Base-by-base conservation (phyloP, 2,113 vertebrate species). In the Rhinopomastus cyanomelas region DNA sequence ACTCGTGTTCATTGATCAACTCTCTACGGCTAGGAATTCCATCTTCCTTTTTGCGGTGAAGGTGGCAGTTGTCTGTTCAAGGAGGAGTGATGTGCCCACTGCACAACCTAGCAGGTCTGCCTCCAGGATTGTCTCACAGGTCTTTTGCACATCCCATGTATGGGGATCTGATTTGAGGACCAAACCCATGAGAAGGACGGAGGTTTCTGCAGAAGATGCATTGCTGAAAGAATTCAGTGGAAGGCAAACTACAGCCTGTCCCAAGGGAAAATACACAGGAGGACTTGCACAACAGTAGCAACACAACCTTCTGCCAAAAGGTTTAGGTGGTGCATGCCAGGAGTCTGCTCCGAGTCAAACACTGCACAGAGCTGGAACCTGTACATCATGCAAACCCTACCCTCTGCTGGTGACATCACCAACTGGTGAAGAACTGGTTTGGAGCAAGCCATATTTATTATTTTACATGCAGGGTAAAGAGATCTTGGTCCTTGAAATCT, bases 81-180 rank as follows among this genome's bases (percentile, higher is more conserved):
- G 37, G 29, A 34, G 6, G 20, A 69, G 20, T 37, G 23, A 55
- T 21, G 20, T 9, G 69, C 46, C 67, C 32, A 8, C 30, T 60
- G 52, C 62, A 39, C 48, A 46, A 8, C 16, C 16, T 32, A 8
- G 5, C 11, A 25, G 20, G 0, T 0, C 6, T n/a, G 37, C 56
- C 61, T 74, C 14, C 1, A 16, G 4, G n/a, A n/a, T n/a, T n/a
- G n/a, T 13, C 30, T 82, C 37, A 51, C 32, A 18, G 3, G 26
- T 64, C 53, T 64, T 79, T 11, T 65, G 57, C 59, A 52, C 22
- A 29, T 32, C 29, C 15, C 57, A 9, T 16, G 34, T 29, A 52
- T 21, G 0, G 7, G 65, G 51, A 83, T 32, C 49, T 17, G 19
- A 59, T 16, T 79, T 69, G 16, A n/a, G 64, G n/a, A 67, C 44